Percentiles rank a stretch among this genome's conserved stretches.
phyloP scores from a whole-genome alignment of 2,797 vertebrate genomes.

The Rallus crepitans region DNA sequence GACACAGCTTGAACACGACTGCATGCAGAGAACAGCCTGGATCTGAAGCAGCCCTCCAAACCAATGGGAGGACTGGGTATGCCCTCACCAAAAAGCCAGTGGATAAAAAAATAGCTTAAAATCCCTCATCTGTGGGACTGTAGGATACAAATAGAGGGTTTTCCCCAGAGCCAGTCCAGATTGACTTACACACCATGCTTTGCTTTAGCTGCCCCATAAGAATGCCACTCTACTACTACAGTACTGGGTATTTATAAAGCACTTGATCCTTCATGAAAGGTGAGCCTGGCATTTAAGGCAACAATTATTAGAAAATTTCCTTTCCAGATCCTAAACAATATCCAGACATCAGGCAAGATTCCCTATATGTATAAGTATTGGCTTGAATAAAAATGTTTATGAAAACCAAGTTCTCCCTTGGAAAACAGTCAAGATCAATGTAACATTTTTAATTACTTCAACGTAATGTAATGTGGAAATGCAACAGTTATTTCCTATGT shows the following conservation, averaged over 20 bases:
- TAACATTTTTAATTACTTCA: background rate
- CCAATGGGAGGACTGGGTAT: background rate
- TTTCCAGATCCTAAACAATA: background rate
- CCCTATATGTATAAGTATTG: background rate
- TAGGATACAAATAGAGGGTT: background rate
- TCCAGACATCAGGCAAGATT: background rate
- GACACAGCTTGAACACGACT: background rate
- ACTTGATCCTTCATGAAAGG: background rate
- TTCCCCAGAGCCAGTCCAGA: background rate
- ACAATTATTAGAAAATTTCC: background rate
- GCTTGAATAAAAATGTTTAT: background rate
- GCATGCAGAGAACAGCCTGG: fast-evolving
- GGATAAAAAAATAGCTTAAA: background rate
- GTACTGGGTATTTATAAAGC: background rate
- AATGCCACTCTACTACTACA: background rate
- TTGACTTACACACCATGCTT: background rate
- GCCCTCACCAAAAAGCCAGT: background rate
- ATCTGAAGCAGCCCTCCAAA: background rate
- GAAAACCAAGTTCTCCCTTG: background rate
- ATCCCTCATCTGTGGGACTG: background rate
- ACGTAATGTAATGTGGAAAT: background rate
- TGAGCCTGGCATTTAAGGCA: background rate
- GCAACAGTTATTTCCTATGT: background rate
- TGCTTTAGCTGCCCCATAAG: background rate
- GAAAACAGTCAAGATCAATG: background rate